A percentile compares a stretch with the other conserved stretches of the same genome.
Evolutionary conservation across 2,888 invertebrate genomes (phyloP).

Genomic region (Dryococelus australis): DNA sequence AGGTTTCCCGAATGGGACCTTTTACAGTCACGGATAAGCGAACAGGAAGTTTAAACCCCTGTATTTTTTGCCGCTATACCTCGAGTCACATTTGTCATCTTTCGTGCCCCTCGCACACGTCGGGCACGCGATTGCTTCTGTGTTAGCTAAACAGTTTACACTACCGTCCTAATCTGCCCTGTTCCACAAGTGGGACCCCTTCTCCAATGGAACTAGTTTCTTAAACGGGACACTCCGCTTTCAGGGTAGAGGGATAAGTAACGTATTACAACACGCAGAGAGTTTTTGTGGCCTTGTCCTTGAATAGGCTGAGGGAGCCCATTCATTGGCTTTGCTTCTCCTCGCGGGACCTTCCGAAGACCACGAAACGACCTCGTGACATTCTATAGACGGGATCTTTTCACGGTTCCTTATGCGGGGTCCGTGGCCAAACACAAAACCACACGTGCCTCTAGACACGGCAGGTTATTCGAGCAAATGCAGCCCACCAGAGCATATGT

Average conservation of each 20-base stretch:
- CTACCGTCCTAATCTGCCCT: not conserved
- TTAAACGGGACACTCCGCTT: not conserved
- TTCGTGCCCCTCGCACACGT: not conserved
- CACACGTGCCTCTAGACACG: no score
- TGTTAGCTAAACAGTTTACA: not conserved
- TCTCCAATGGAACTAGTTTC: not conserved
- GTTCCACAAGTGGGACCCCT: not conserved
- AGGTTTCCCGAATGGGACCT: not conserved
- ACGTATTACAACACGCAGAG: no score
- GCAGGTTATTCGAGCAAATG: no score
- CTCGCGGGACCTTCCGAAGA: no score
- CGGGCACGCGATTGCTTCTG: not conserved
- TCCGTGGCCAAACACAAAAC: no score
- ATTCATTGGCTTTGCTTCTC: no score
- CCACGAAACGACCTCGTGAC: no score
- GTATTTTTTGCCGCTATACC: not conserved
- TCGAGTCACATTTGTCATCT: not conserved
- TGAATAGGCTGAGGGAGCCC: no score
- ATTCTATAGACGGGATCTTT: no score
- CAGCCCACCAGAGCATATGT: no score
- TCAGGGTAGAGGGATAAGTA: not conserved
- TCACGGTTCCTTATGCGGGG: no score
- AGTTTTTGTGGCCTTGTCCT: no score
- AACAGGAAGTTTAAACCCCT: not conserved
- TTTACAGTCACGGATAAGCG: not conserved